Base-by-base conservation (phyloP, 2,113 vertebrate genomes). In the Noctilio leporinus region DNA sequence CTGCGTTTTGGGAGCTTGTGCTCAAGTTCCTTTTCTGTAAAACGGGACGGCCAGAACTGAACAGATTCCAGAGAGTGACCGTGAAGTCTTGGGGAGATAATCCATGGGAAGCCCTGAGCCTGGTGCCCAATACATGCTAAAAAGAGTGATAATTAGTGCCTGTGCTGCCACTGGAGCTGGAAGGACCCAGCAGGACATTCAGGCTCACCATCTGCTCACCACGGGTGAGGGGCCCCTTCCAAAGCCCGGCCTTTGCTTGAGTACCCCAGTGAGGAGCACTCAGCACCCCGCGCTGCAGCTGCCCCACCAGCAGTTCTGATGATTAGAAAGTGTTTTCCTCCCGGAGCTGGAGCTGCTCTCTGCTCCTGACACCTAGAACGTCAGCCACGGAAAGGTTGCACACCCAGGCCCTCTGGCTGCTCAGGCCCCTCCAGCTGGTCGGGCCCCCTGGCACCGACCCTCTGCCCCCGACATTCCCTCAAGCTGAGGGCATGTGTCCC, bases 391-490 rank as follows among this genome's bases (percentile, higher is more conserved):
- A 43, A 59, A 67, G 59, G n/a, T 22, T 35, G 22, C 59, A 64
- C 26, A n/a, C 24, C 8, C 45, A 26, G 69, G 40, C 12, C 72
- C 20, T 57, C 64, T 10, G 78, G 28, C 84, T 57, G 5, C 10
- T 22, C 30, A 62, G 91, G 75, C 19, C 30, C 45, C 53, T 43
- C 5, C 49, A 38, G 49, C 49, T 22, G 24, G 78, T 72, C 77
- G 59, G 15, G n/a, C 57, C n/a, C 10, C 5, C 0, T 7, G 33
- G 1, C 0, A 65, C 38, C 7, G 0, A 10, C 49, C 59, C 45
- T 33, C 24, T 20, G 67, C 62, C 43, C 24, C 6, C 2, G 7
- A 24, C 73, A 16, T 16, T 6, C n/a, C 19, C 38, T 3, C 57
- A 28, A 3, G 47, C 55, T 3, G 47, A 38, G 88, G 64, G 59